Evolutionary conservation across 2,888 invertebrate genomes (phyloP).

Genomic region (Dinocampus coccinellae): DNA sequence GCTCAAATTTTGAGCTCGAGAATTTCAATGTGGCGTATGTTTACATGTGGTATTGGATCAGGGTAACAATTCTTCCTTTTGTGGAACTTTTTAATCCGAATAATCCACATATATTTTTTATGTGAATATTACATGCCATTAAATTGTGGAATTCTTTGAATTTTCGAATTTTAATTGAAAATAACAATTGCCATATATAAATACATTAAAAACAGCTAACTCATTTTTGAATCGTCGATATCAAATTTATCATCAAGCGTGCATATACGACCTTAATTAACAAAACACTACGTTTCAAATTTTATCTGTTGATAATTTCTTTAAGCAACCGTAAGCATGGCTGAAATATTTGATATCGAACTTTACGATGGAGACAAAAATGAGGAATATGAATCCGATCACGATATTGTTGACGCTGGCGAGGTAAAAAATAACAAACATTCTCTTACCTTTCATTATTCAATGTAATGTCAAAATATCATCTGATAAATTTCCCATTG

Average conservation of each 20-base stretch:
- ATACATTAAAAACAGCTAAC: neutral
- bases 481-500: slow-evolving; percentile 63
- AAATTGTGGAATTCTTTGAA: neutral
- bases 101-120: neutral
- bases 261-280: slow-evolving; percentile 10
- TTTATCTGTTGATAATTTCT: neutral
- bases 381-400: slow-evolving; percentile 83
- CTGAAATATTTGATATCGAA: slow-evolving; percentile 95
- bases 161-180: too few species aligned
- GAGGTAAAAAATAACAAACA: slow-evolving; percentile 74
- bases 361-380: slow-evolving; percentile 80
- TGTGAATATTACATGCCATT: neutral
- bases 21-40: neutral
- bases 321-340: slow-evolving; percentile 70
- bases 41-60: too few species aligned
- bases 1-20: neutral
- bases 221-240: neutral
- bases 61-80: neutral
- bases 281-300: neutral
- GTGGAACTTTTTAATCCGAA: neutral
- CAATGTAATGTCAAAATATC: slow-evolving; percentile 9
- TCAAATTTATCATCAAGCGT: neutral
- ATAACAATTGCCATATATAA: neutral
- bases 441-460: neutral
- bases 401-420: slow-evolving; percentile 89